Base-by-base conservation (phyloP, 37 sponge, comb jelly and placozoan species). In the Beroe ovata region DNA sequence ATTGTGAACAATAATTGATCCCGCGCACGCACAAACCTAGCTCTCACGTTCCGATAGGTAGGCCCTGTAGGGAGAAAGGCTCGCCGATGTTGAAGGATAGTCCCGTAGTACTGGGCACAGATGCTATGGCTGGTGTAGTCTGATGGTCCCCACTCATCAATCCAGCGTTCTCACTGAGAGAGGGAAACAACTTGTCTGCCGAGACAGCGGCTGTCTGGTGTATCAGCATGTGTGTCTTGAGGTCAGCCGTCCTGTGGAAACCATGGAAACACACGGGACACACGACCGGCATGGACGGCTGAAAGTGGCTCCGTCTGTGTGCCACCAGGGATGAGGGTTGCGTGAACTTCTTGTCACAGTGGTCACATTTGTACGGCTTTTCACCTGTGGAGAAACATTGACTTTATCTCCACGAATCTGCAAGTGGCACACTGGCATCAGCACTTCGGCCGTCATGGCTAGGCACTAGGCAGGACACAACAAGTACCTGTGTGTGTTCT, bases 281-380 rank as follows among this genome's bases (percentile, higher is more conserved):
- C 22, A 42, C 42, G n/a, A 77, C 26, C 11, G 54, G 54, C 11
- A 47, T 6, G 54, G 54, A 16, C 11, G 54, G 11, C 11, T 47
- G 54, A 11, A 47, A 47, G 84, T 77, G 84, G 42, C 26, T 29
- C 47, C 84, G 42, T 19, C 84, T 33, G 47, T 77, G 84, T 8
- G 33, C 84, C 54, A 77, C 84, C 41, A 77, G 84, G 22, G 84
- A 77, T 42, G 84, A 77, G 8, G 84, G 84, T 26, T 77, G 84
- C 54, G 84, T 77, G 84, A 77, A 77, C 1, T 35, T 32, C 84
- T 77, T 77, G 22, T 42, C 38, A 19, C 84, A 77, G 38, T 77
- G 25, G 25, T 77, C 84, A 29, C 84, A 77, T 40, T 77, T 77
- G 84, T 77, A 77, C 38, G 84, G 84, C 54, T 77, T 77, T 35